Percentiles rank a stretch among this genome's conserved stretches.
Conservation (phyloP, 2,797 vertebrate species). For the Lacerta viridis region DNA sequence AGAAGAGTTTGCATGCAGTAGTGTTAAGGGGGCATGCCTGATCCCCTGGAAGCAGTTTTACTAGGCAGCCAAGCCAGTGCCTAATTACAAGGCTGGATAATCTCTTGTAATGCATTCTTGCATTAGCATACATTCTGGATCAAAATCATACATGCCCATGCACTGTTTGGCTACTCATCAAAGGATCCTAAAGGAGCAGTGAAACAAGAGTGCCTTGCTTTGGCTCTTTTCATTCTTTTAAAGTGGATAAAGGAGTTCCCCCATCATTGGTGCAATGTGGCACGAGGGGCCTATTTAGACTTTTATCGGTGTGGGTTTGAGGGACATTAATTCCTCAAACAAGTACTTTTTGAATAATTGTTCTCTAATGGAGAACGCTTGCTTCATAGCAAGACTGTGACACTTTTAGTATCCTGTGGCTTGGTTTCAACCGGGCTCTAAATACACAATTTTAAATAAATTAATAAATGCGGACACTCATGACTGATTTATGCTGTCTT, state of each 20-base stretch:
- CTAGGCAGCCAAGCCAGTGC: not conserved
- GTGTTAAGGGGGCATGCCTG: not conserved
- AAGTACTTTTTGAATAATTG: too few species aligned
- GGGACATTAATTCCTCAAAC: too few species aligned
- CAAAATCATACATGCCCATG: conserved; percentile 8
- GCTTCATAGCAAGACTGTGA: not conserved
- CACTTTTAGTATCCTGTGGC: not conserved
- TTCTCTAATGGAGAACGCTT: not conserved
- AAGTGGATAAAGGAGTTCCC: not conserved
- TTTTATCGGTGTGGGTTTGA: too few species aligned
- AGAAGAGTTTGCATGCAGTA: not conserved
- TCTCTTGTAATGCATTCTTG: conserved; percentile 16
- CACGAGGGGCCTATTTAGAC: too few species aligned
- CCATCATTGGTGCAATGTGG: too few species aligned
- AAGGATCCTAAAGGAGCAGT: not conserved
- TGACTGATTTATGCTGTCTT: too few species aligned
- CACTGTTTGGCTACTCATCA: conserved; percentile 13
- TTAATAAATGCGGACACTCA: too few species aligned
- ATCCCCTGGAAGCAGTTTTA: conserved; percentile 4
- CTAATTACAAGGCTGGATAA: not conserved
- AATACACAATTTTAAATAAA: too few species aligned
- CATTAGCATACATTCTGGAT: conserved; percentile 23
- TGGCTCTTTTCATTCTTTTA: not conserved
- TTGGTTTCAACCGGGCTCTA: too few species aligned
- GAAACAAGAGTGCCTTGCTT: conserved; percentile 22